Base-by-base conservation (phyloP, 2,113 vertebrate genomes). In the Sinocyclocheilus grahami region DNA sequence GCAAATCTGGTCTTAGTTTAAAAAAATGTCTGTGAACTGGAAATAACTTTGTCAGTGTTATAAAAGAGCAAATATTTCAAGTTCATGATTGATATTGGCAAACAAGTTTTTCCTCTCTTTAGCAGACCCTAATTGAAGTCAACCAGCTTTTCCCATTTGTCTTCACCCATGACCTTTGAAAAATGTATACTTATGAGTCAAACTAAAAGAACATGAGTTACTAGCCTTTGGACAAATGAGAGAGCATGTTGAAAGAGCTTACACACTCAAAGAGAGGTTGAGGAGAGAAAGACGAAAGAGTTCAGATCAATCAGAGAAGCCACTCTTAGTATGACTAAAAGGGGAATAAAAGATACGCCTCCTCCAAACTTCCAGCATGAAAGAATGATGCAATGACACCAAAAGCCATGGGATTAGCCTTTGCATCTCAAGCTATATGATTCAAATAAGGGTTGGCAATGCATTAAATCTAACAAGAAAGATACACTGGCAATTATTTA, bases 321-420 rank as follows among this genome's bases (percentile, higher is more conserved):
- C 9, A 16, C 51, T 55, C 9, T 53, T 9, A 24, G 55, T 4
- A 48, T 42, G 37, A 42, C 33, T 42, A 81, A 42, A 62, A 37
- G 22, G 5, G 1, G 51, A 60, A 39, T 22, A 60, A 0, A 13
- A 67, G 8, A 13, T 20, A 39, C 0, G 20, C 39, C 71, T 77
- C n/a, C n/a, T 42, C 6, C 22, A 63, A 24, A 42, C 20, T 39
- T 48, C 13, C 6, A 65, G n/a, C 58, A 81, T 65, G 60, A 65
- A 46, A 81, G 4, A 65, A 13, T 81, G 78, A 81, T 48, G 37
- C 60, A 82, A 82, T 48, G 79, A 12, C 24, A 67, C 78, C 33
- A 80, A 22, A 79, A 79, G 53, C 76, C 51, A 58, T 27, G 5
- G 33, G 10, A 80, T 46, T 12, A 42, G n/a, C 16, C n/a, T n/a